phyloP scores from a whole-genome alignment of 2,797 vertebrate species.

The Eutrigla gurnardus region DNA sequence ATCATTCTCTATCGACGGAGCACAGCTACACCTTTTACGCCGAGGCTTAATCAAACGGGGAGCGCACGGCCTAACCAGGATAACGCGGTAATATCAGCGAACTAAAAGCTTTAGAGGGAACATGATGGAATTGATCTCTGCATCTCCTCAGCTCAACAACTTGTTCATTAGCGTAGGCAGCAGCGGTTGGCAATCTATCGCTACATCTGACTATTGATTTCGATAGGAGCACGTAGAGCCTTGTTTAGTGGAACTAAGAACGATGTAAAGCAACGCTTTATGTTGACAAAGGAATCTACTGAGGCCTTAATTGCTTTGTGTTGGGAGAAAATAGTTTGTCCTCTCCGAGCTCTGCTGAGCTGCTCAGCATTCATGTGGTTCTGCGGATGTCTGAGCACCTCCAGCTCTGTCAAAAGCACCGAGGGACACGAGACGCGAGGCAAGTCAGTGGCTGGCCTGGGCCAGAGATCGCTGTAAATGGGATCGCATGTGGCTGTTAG shows the following conservation, averaged over 20 bases:
- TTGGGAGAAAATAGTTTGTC: conserved; percentile 48
- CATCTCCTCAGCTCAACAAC: conserved; percentile 51
- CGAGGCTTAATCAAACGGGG: conserved; percentile 46
- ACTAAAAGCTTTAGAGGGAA: conserved; percentile 59
- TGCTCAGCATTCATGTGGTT: conserved; percentile 45
- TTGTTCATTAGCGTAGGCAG: conserved; percentile 74
- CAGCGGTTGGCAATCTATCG: conserved; percentile 64
- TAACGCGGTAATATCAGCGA: conserved; percentile 54
- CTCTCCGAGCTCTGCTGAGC: conserved; percentile 20
- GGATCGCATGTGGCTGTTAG: conserved; percentile 31
- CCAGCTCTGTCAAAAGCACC: conserved; percentile 13
- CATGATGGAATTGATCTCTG: conserved; percentile 72
- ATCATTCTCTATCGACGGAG: conserved; percentile 53
- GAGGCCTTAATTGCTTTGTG: conserved; percentile 65
- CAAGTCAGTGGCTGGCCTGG: conserved; percentile 8
- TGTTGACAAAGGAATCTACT: conserved; percentile 51
- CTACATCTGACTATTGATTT: conserved; percentile 74
- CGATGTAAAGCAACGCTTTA: conserved; percentile 54
- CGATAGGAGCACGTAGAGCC: conserved; percentile 51
- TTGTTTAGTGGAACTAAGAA: conserved; percentile 54
- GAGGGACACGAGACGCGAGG: conserved; percentile 13
- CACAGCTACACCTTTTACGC: conserved; percentile 33
- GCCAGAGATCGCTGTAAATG: conserved; percentile 38
- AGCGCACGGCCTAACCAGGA: conserved; percentile 54
- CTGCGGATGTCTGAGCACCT: conserved; percentile 10